Percentiles rank a stretch among this genome's conserved stretches.
These are phyloP conservation scores for Sebastes miniatus DNA, from an alignment of 2,797 vertebrate species.

Conservation along the genomic window DNA sequence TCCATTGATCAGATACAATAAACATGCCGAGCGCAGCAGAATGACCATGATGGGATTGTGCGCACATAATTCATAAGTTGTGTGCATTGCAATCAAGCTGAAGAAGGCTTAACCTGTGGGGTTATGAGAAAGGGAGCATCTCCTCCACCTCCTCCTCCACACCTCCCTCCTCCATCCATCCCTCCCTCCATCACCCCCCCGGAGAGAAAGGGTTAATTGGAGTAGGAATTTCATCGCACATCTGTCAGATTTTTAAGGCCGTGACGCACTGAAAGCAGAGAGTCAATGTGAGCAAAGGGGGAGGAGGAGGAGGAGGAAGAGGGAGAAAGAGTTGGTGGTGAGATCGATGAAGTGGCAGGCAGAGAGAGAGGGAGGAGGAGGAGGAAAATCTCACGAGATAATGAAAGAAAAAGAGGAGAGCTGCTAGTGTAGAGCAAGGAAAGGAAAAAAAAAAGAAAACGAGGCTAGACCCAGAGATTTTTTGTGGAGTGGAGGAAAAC, in stretches of 20 bases:
- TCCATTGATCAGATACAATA: constrained; percentile 48
- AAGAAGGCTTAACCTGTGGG: constrained; percentile 70
- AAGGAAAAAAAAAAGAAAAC: constrained; percentile 24
- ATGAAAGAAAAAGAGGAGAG: constrained; percentile 82
- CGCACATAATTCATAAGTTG: constrained; percentile 64
- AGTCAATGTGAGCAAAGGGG: constrained; percentile 74
- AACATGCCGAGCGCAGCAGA: constrained; percentile 47
- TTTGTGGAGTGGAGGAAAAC: constrained; percentile 34
- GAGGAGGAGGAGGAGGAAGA: constrained; percentile 45
- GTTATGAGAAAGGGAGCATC: constrained; percentile 67
- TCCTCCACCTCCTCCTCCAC: constrained; percentile 45
- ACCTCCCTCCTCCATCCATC: neutral
- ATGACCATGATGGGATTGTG: constrained; percentile 34
- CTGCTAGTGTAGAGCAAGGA: constrained; percentile 61
- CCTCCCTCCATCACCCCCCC: constrained; percentile 35
- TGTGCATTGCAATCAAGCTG: constrained; percentile 56
- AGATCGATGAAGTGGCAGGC: constrained; percentile 88
- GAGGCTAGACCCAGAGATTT: constrained; percentile 56
- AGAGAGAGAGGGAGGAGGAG: constrained; percentile 74
- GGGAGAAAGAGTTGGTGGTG: constrained; percentile 81
- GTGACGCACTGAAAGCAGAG: constrained; percentile 86
- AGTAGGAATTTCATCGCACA: constrained; percentile 90
- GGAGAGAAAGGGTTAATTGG: constrained; percentile 88
- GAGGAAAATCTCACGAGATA: constrained; percentile 84
- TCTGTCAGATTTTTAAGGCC: constrained; percentile 91